Base-by-base conservation (phyloP, 2,888 invertebrate genomes). In the Folsomia candida region DNA sequence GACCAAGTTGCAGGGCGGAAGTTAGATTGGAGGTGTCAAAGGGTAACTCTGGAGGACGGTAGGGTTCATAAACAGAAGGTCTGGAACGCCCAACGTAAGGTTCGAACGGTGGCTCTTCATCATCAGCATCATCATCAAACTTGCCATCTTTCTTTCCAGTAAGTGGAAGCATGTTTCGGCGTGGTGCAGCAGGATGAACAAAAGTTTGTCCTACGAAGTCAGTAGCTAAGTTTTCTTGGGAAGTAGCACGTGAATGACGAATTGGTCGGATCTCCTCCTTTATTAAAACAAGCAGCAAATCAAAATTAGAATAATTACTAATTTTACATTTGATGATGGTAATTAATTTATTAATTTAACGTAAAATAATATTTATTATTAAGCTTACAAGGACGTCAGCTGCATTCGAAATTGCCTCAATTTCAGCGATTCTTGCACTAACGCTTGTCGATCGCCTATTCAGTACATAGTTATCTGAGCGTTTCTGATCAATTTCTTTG, bases 11-110 rank as follows among this genome's bases (percentile, higher is more conserved):
- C 1, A 79, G 62, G 18, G 69, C 74, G 28, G 65, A 47, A 0
- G 79, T 79, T 2, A 79, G 63, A 68, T 79, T 75, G 1, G 76
- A 68, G 2, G 76, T 68, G 65, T 79, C 76, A 54, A 78, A 27
- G 11, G 29, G 62, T 60, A 26, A 25, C 18, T 25, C 60, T 60
- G 26, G 25, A 25, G 60, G 28, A 11, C 22, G 60, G 14, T 60
- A 25, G 9, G 24, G 22, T 4, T 20, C n/a, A 57, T 9, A 24
- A 57, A 57, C 9, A 25, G 18, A 24, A 22, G 24, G 25, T n/a
- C n/a, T n/a, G n/a, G n/a, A n/a, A n/a, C n/a, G n/a, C n/a, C n/a
- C n/a, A 18, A 27, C 25, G 9, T 22, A 24, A 24, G 62, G 62
- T 22, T 62, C 62, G 22, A 62, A 62, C n/a, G 29, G 6, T 62